These are phyloP conservation scores for Drosophila pseudotalamancana DNA, from an alignment of 2,888 invertebrate genomes.

Conservation along the genomic window DNA sequence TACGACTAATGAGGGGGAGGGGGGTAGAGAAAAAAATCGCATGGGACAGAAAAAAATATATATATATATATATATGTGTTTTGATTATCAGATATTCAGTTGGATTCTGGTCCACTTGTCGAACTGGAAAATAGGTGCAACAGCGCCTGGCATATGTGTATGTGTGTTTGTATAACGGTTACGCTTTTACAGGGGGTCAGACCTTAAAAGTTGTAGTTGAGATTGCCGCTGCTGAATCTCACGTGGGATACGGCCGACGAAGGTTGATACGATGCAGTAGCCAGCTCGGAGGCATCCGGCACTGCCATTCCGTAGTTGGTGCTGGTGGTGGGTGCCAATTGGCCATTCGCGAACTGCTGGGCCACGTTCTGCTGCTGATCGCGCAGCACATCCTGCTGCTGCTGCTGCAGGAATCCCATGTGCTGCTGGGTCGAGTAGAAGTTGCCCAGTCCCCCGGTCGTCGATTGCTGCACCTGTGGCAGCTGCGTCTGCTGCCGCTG, in stretches of 20 bases:
- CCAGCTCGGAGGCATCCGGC: slow-evolving; percentile 58
- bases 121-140: background rate
- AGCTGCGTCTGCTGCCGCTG: slow-evolving; percentile 17
- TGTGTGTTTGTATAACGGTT: too few relatives aligned
- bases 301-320: slow-evolving; percentile 61
- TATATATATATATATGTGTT: background rate
- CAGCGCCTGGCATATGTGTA: background rate
- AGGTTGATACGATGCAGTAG: slow-evolving; percentile 83
- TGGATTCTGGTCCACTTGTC: background rate
- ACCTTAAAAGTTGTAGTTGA: slow-evolving; percentile 80
- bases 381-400: slow-evolving; percentile 70
- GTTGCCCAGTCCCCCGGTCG: slow-evolving; percentile 28
- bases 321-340: slow-evolving; percentile 53
- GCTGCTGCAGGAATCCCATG: slow-evolving; percentile 78
- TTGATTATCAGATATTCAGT: background rate
- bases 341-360: slow-evolving; percentile 63
- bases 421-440: slow-evolving; percentile 83
- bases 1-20: slow-evolving; percentile 14
- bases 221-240: slow-evolving; percentile 84
- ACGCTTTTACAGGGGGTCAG: too few relatives aligned
- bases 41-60: background rate
- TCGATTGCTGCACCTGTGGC: slow-evolving; percentile 8
- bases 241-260: slow-evolving; percentile 85
- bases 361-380: slow-evolving; percentile 67
- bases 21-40: slow-evolving; percentile 6